These are phyloP conservation scores for Oryzias curvinotus DNA, from an alignment of 2,113 vertebrate genomes.

Conservation along the genomic window DNA sequence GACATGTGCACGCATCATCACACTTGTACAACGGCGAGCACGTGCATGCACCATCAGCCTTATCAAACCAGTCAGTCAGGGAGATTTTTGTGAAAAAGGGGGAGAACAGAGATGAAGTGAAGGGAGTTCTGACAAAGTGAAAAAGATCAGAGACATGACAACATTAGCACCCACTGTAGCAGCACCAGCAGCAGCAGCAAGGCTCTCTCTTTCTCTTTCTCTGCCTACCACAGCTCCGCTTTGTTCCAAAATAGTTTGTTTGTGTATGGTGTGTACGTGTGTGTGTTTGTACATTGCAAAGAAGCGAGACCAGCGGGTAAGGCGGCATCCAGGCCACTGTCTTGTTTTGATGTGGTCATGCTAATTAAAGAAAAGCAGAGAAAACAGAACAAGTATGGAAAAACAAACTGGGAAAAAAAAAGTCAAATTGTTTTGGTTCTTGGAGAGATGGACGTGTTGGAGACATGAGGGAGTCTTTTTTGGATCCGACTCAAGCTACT, in stretches of 20 bases:
- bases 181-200: conserved; percentile 52
- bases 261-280: conserved; percentile 9
- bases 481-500: conserved; percentile 62
- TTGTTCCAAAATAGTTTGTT: conserved; percentile 59
- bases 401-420: background rate
- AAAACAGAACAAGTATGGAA: conserved; percentile 17
- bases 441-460: conserved; percentile 21
- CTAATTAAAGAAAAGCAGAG: conserved; percentile 58
- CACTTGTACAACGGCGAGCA: background rate
- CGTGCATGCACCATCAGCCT: conserved; percentile 29
- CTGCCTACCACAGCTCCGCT: conserved; percentile 56
- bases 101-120: conserved; percentile 45
- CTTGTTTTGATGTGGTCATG: conserved; percentile 73
- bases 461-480: conserved; percentile 60
- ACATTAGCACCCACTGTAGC: conserved; percentile 56
- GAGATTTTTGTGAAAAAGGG: conserved; percentile 46
- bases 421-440: background rate
- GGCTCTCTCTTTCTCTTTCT: conserved; percentile 27
- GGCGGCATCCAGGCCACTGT: conserved; percentile 69
- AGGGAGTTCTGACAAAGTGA: conserved; percentile 66
- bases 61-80: conserved; percentile 59
- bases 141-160: conserved; percentile 68
- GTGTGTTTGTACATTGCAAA: conserved; percentile 41
- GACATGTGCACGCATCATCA: conserved; percentile 12
- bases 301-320: conserved; percentile 62